Percentiles rank a stretch among this genome's conserved stretches.
phyloP scores from a whole-genome alignment of 1,140 invertebrate species.

The Apolygus lucorum region DNA sequence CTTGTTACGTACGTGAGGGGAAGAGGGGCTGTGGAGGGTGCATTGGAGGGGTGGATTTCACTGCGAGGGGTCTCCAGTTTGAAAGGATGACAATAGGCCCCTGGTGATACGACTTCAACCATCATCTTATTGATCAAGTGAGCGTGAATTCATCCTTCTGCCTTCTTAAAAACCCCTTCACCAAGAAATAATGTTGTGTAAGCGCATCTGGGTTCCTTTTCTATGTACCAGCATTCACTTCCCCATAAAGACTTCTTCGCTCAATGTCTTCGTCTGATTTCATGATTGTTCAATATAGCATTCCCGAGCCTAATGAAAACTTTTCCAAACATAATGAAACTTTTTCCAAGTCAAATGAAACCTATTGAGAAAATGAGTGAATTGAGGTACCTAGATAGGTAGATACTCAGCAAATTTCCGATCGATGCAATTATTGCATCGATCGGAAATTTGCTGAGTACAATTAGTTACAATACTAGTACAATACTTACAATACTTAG shows the following conservation, averaged over 20 bases:
- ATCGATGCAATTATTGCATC: too few relatives aligned
- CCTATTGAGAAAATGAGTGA: too few relatives aligned
- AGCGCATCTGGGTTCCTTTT: not conserved
- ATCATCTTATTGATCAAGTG: constrained; percentile 1
- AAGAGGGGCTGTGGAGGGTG: not conserved
- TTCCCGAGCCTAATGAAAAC: too few relatives aligned
- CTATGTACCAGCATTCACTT: not conserved
- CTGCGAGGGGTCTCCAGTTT: not conserved
- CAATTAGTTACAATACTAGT: too few relatives aligned
- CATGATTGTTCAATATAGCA: too few relatives aligned
- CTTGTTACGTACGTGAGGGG: too few relatives aligned
- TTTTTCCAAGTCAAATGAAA: too few relatives aligned
- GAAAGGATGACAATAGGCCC: not conserved
- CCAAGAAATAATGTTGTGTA: not conserved
- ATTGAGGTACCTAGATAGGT: too few relatives aligned
- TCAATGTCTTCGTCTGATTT: not conserved
- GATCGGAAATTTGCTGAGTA: too few relatives aligned
- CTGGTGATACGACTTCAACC: not conserved
- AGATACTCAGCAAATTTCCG: too few relatives aligned
- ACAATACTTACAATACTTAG: too few relatives aligned
- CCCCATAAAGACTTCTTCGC: not conserved
- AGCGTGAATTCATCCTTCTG: not conserved
- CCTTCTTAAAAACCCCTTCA: not conserved
- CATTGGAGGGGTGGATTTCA: not conserved
- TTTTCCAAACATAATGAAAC: too few relatives aligned